Base-by-base conservation (phyloP, 2,113 vertebrate genomes). In the Psittacus erithacus region DNA sequence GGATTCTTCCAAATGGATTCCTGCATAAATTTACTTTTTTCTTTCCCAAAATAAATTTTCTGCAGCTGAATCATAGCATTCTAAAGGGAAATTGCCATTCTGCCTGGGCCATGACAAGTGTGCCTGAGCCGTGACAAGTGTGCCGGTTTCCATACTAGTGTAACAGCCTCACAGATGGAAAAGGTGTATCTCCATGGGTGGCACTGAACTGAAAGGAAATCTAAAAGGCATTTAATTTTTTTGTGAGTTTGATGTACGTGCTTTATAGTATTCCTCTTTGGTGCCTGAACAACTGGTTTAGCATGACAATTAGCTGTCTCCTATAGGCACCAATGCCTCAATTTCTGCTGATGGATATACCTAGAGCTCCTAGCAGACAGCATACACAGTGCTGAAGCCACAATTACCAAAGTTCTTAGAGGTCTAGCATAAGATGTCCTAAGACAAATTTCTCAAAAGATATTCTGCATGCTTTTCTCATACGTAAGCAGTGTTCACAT, bases 1-100 rank as follows among this genome's bases (percentile, higher is more conserved):
- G 57, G 69, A 69, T 84, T 73, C 83, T 90, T 94, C 49, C 67
- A 69, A 79, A 94, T 76, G 44, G 17, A 80, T 92, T 94, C 31
- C 28, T 95, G 65, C 65, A 89, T 79, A 87, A 75, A 67, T 76
- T 62, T 82, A 50, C 62, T 82, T 46, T 57, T 76, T 43, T 44
- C 1, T 13, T 70, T 52, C n/a, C 28, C 47, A 13, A 52, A 82
- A 81, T 17, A 82, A 60, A 73, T 76, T 73, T 80, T 28, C 49
- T 90, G 23, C n/a, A 70, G 75, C 68, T 95, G 82, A 91, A 82
- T 90, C 92, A 85, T 38, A 74, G 17, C 41, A 43, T 49, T 77
- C 59, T 88, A 77, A 80, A 65, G 18, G 70, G 53, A 85, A 74
- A 50, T 63, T 82, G 59, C 71, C 53, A 65, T 53, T 49, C 67